phyloP scores from a whole-genome alignment of 2,888 invertebrate species.

The Acleris sparsana region DNA sequence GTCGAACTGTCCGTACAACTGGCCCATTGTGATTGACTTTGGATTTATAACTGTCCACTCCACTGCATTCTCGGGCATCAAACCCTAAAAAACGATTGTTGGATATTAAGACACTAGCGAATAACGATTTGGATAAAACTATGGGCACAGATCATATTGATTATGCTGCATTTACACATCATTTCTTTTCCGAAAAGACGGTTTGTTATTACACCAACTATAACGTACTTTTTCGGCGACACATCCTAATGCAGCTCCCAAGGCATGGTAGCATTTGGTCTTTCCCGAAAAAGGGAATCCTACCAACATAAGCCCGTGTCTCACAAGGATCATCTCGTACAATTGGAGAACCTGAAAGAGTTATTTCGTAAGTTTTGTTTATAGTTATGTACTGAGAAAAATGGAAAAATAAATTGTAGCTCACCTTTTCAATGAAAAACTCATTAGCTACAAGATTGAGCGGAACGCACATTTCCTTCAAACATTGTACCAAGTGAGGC shows the following conservation, averaged over 20 bases:
- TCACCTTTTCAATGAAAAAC: conserved; percentile 91
- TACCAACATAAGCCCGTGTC: conserved; percentile 97
- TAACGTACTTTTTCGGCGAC: conserved; percentile 87
- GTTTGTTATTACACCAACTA: too few species aligned
- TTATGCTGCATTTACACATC: too few species aligned
- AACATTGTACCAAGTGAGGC: conserved; percentile 74
- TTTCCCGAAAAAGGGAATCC: conserved; percentile 97
- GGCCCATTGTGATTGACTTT: conserved; percentile 97
- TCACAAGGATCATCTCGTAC: conserved; percentile 97
- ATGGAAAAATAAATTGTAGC: conserved; percentile 49
- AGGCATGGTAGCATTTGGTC: conserved; percentile 91
- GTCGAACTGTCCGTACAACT: conserved; percentile 97
- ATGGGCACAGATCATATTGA: too few species aligned
- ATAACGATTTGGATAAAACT: too few species aligned
- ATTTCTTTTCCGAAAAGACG: too few species aligned
- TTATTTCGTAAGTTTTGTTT: too few species aligned
- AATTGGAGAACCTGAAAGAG: conserved; percentile 84
- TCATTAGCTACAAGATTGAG: conserved; percentile 93
- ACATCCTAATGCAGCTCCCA: conserved; percentile 91
- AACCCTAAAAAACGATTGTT: conserved; percentile 72
- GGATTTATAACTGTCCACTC: conserved; percentile 95
- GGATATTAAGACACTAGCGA: too few species aligned
- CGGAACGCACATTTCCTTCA: conserved; percentile 85
- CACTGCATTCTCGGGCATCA: conserved; percentile 89
- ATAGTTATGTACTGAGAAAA: too few species aligned